Base-by-base conservation (phyloP, 2,888 invertebrate species). In the Asteroscopus sphinx region DNA sequence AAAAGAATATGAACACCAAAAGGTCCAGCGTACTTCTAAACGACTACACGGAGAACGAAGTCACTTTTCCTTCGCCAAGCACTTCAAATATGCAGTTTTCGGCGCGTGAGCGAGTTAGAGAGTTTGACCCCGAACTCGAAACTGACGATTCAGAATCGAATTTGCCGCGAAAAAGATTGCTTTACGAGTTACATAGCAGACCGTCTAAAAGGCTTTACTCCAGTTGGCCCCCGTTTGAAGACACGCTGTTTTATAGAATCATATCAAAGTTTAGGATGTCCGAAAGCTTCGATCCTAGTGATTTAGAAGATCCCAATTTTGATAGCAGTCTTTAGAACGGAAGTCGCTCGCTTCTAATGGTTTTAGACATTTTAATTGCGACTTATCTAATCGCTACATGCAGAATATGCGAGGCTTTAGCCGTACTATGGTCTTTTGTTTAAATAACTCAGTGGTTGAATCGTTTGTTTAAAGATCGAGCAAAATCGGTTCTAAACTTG, bases 221-320 rank as follows among this genome's bases (percentile, higher is more conserved):
- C 0, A 91, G 89, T 2, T 94, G 94, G 94, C 94, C 94, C 0
- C 93, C 94, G 0, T 91, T 84, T 17, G 93, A 94, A 46, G 85
- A 92, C 9, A 86, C 92, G 0, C 13, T 93, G 11, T 92, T 92
- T 61, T 94, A 92, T 49, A 87, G 81, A 26, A 86, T 94, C 1
- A 82, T 93, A 11, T 90, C 93, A 0, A 87, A 92, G 52, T 94
- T 93, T 63, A 84, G 92, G 44, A 89, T 92, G 87, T 90, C 93
- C 0, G 91, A 93, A 12, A 94, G 94, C 61, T 93, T 94, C 39
- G 93, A 94, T 79, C 82, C 88, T 0, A 92, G 83, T 39, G 88
- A 90, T 55, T 65, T 92, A 3, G 89, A 88, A 1, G 54, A 72
- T 5, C 64, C 73, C 0, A 74, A 69, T 13, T 72, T 85, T 12